A percentile compares a stretch with the other conserved stretches of the same genome.
These are phyloP conservation scores for Macaria notata DNA, from an alignment of 2,888 invertebrate species.

Conservation along the genomic window DNA sequence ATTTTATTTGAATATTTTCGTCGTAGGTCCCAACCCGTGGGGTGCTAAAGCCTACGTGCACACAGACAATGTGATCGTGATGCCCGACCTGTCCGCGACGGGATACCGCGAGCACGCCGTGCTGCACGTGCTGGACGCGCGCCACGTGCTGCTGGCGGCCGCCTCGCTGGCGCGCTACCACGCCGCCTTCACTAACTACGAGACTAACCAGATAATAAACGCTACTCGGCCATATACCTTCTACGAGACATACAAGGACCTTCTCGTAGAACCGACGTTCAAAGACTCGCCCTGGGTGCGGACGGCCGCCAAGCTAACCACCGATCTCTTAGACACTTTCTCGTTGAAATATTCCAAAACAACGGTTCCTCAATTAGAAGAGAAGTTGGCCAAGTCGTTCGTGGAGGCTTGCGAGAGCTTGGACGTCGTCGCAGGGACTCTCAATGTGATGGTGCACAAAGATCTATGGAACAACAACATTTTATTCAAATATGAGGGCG, in stretches of 20 bases:
- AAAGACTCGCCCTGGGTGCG: conserved; percentile 54
- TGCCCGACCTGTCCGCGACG: conserved; percentile 58
- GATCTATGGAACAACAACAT: no score
- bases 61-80: conserved; percentile 56
- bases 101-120: conserved; percentile 50
- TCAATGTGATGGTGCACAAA: no score
- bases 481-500: no score
- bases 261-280: conserved; percentile 52
- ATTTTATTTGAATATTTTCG: no score
- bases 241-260: conserved; percentile 42
- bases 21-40: conserved; percentile 53
- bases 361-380: conserved; percentile 43
- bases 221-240: conserved; percentile 40
- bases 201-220: conserved; percentile 39
- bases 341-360: conserved; percentile 45
- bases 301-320: conserved; percentile 54
- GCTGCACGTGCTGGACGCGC: conserved; percentile 46
- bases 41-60: conserved; percentile 52
- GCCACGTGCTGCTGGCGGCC: conserved; percentile 46
- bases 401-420: conserved; percentile 52
- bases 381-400: conserved; percentile 40
- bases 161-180: conserved; percentile 62
- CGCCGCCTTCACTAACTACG: conserved; percentile 59
- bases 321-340: conserved; percentile 50
- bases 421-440: conserved; percentile 32